Evolutionary conservation across 2,888 invertebrate species (phyloP), one percentile per base, ranked within the genome.

Genomic region (Calameuta pallipes): DNA sequence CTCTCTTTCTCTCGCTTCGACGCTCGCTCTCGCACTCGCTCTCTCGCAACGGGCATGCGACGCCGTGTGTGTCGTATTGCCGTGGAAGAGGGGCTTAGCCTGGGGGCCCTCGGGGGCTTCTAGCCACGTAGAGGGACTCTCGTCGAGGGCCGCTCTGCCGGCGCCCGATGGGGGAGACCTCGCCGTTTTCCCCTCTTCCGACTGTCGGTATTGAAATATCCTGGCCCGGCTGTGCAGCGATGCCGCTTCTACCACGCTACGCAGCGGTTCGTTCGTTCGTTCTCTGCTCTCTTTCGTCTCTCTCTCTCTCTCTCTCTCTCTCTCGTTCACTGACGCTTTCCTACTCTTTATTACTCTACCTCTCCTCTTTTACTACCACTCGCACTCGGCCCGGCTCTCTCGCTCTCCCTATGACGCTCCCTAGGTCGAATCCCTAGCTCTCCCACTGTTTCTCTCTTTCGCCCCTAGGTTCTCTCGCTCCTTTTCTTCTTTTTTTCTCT

Each of bases 211-310:
- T 87, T 86, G 88, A 88, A 89, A 89, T 88, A 89, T 87, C 87
- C 87, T 87, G 87, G 85, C 85, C 83, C 86, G 83, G 85, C 82
- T 83, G 87, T 87, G 89, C 88, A 83, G 82, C 85, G 89, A 88
- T 89, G 88, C 89, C 87, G 86, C 88, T 88, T 88, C 86, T 88
- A 80, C 75, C 78, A 80, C 80, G 79, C 82, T 82, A 79, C 78
- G 80, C 80, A 80, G 78, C 41, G 78, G 78, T 76, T 80, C 76
- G 78, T 75, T 76, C 80, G 80, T 56, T 79, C 74, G 70, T 68
- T 69, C 41, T 80, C 56, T 75, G 41, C 75, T 73, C 31, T 33
- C 35, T 33, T 74, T 69, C 31, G 68, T 77, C 76, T 74, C 79
- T 41, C 79, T 79, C 71, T 36, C 77, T 70, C 74, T 37, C n/a